Percentiles rank a stretch among this genome's conserved stretches.
Evolutionary conservation across 1,140 invertebrate genomes (phyloP).

Genomic region (Brachionus sp.): DNA sequence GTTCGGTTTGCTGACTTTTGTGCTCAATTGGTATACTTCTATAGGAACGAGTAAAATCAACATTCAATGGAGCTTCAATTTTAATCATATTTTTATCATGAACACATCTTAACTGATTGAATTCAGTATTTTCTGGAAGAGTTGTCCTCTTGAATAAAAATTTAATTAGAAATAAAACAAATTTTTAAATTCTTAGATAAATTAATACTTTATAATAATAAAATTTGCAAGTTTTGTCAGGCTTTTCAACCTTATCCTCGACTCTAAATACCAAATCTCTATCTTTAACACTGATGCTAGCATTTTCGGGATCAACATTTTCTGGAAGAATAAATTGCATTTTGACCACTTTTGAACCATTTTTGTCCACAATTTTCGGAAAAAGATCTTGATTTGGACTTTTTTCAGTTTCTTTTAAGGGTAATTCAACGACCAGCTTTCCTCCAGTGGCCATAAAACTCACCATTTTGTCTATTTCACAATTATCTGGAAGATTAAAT

Average conservation of each 20-base stretch:
- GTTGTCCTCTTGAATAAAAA: constrained; percentile 24
- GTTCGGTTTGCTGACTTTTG: constrained; percentile 8
- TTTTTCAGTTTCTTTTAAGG: constrained; percentile 16
- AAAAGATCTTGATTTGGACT: constrained; percentile 40
- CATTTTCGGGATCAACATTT: constrained; percentile 18
- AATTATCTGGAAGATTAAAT: neutral
- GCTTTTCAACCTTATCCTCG: constrained; percentile 20
- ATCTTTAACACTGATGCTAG: constrained; percentile 37
- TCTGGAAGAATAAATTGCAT: constrained; percentile 22
- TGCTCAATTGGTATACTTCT: constrained; percentile 38
- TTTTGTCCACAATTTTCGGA: constrained; percentile 23
- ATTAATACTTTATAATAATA: constrained; percentile 17
- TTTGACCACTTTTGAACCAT: neutral
- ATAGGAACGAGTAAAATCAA: constrained; percentile 35
- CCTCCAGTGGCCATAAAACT: constrained; percentile 25
- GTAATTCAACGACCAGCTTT: constrained; percentile 9
- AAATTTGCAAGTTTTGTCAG: neutral
- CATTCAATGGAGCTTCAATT: constrained; percentile 25
- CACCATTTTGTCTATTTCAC: constrained; percentile 33
- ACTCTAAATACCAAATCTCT: constrained; percentile 35
- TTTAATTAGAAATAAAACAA: neutral
- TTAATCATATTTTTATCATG: constrained; percentile 29
- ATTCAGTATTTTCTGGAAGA: constrained; percentile 39
- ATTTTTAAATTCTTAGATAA: neutral
- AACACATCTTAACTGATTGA: constrained; percentile 39